phyloP scores from a whole-genome alignment of 2,797 vertebrate species.

The Furcifer pardalis region DNA sequence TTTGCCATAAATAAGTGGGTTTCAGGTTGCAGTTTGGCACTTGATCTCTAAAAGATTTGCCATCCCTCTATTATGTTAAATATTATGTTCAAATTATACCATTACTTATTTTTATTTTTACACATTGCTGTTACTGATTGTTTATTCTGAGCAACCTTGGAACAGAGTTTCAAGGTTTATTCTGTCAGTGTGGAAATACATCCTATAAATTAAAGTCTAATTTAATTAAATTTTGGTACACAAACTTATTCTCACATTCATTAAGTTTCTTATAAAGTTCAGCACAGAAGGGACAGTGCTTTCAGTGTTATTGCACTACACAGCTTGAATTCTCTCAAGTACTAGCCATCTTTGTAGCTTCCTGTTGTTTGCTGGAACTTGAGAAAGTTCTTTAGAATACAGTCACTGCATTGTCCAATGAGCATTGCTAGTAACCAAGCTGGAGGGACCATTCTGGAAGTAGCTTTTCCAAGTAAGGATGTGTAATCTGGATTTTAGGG shows the following conservation, averaged over 20 bases:
- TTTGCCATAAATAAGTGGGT: too few relatives aligned
- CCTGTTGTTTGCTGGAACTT: background rate
- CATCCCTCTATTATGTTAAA: too few relatives aligned
- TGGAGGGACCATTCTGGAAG: background rate
- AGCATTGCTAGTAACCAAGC: background rate
- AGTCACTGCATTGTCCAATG: too few relatives aligned
- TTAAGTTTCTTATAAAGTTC: background rate
- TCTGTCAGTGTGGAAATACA: background rate
- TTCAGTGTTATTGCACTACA: background rate
- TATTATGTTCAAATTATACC: background rate
- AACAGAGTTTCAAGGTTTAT: background rate
- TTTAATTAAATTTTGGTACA: background rate
- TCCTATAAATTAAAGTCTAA: background rate
- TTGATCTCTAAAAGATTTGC: too few relatives aligned
- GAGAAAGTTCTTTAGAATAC: too few relatives aligned
- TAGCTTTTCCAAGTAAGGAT: background rate
- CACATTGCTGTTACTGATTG: background rate
- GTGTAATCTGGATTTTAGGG: too few relatives aligned
- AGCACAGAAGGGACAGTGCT: background rate
- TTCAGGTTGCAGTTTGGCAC: too few relatives aligned
- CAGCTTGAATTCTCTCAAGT: background rate
- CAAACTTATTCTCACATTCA: background rate
- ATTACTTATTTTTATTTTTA: background rate
- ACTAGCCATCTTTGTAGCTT: background rate
- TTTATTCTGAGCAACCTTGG: background rate